phyloP scores from a whole-genome alignment of 2,797 vertebrate genomes.

The Scolopax bukidnonensis region DNA sequence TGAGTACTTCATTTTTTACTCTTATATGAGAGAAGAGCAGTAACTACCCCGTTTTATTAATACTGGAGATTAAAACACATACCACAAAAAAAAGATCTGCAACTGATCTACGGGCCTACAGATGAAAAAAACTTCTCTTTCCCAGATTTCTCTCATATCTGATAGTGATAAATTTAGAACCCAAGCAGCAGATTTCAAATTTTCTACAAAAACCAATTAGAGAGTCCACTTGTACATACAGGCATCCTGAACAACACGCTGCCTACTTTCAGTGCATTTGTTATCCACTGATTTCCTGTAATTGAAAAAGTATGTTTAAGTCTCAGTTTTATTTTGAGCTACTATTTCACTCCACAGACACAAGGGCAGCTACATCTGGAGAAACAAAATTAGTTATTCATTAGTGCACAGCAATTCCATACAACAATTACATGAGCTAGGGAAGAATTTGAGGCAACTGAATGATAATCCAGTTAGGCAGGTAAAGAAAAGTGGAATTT shows the following conservation, averaged over 20 bases:
- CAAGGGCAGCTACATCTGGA: background rate
- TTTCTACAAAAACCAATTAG: background rate
- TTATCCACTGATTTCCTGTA: background rate
- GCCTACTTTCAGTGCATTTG: background rate
- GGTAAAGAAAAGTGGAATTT: slow-evolving; percentile 1
- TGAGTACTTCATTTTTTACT: background rate
- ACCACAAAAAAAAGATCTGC: background rate
- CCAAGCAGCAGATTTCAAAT: background rate
- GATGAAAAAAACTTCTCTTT: background rate
- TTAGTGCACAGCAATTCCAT: slow-evolving; percentile 18
- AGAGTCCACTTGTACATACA: background rate
- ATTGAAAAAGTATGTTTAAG: background rate
- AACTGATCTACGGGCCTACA: background rate
- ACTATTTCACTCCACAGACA: slow-evolving; percentile 12
- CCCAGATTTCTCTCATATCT: background rate
- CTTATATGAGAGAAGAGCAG: background rate
- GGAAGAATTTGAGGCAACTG: background rate
- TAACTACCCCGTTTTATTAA: background rate
- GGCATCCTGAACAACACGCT: background rate
- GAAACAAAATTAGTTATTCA: slow-evolving; percentile 56
- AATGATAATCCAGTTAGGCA: background rate
- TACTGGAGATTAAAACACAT: background rate
- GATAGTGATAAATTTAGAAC: background rate
- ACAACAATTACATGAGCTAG: background rate
- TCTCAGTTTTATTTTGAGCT: background rate